These are phyloP conservation scores for Ennomos quercinarius DNA, from an alignment of 2,888 invertebrate species.

Conservation along the genomic window DNA sequence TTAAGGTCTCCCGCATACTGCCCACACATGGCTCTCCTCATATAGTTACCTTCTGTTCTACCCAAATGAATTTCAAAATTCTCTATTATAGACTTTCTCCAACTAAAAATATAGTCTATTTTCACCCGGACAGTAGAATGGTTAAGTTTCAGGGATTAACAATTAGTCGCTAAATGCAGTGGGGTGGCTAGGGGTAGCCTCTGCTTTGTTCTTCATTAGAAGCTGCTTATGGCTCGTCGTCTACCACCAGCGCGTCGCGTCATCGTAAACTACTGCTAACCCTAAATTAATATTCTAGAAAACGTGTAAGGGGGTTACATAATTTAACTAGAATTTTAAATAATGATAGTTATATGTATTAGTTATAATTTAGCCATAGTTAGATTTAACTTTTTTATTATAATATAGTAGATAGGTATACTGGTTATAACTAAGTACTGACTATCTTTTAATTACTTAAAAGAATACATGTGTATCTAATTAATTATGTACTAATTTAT, in stretches of 20 bases:
- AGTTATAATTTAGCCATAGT: too few relatives aligned
- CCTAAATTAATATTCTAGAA: constrained; percentile 25
- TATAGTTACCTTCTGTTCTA: background rate
- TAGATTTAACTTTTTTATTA: too few relatives aligned
- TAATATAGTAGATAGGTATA: too few relatives aligned
- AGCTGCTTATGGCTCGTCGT: constrained; percentile 33
- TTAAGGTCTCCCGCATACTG: constrained; percentile 1
- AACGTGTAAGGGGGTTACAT: constrained; percentile 8
- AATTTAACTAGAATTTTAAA: too few relatives aligned
- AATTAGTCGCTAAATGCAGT: constrained; percentile 43
- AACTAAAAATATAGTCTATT: constrained; percentile 16
- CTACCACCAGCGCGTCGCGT: constrained; percentile 11
- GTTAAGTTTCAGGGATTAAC: constrained; percentile 38
- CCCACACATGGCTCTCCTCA: background rate
- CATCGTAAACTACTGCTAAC: constrained; percentile 27
- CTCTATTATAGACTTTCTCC: constrained; percentile 1
- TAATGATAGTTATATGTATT: too few relatives aligned
- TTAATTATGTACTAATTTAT: too few relatives aligned
- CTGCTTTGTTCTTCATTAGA: constrained; percentile 55
- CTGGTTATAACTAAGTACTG: too few relatives aligned
- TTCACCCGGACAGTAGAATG: constrained; percentile 5
- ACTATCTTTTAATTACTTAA: too few relatives aligned
- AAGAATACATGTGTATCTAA: too few relatives aligned
- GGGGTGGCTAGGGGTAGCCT: constrained; percentile 31
- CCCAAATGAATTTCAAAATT: background rate